phyloP scores from a whole-genome alignment of 2,888 invertebrate species.

The Stenichneumon culpator region DNA sequence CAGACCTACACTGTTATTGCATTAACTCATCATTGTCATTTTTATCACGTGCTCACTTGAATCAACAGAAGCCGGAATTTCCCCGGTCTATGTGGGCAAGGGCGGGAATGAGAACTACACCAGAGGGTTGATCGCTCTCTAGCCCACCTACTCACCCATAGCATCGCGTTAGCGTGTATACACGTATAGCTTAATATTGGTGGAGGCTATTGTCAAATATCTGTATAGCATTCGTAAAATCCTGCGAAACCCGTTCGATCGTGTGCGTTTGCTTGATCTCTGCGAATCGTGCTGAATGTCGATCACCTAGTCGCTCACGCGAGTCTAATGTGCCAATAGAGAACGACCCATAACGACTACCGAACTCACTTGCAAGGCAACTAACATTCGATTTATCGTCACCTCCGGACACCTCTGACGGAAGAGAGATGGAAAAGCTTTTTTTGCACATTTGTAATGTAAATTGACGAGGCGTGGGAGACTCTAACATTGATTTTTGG shows the following conservation, averaged over 20 bases:
- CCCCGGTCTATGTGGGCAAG: constrained; percentile 29
- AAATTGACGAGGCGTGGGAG: not conserved
- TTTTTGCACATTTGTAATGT: not conserved
- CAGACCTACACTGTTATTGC: constrained; percentile 83
- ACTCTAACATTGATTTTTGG: not conserved
- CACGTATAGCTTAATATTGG: constrained; percentile 14
- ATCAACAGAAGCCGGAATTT: constrained; percentile 76
- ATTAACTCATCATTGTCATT: constrained; percentile 85
- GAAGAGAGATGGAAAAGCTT: not conserved
- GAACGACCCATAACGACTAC: constrained; percentile 83
- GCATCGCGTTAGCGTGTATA: constrained; percentile 37
- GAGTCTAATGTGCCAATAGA: constrained; percentile 67
- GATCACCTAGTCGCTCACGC: constrained; percentile 16
- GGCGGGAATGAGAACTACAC: constrained; percentile 29
- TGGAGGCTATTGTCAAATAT: constrained; percentile 49
- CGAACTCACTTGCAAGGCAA: constrained; percentile 78
- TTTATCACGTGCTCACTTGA: constrained; percentile 84
- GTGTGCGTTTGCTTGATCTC: constrained; percentile 1
- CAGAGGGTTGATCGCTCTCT: constrained; percentile 41
- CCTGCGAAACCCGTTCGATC: constrained; percentile 51
- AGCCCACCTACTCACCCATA: constrained; percentile 48
- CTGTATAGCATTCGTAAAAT: constrained; percentile 52
- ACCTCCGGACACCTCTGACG: not conserved
- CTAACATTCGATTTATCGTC: constrained; percentile 51
- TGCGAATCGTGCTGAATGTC: constrained; percentile 1